Evolutionary conservation across 2,888 invertebrate genomes (phyloP), one percentile per base, ranked within the genome.

Genomic region (Lithophane leautieri): DNA sequence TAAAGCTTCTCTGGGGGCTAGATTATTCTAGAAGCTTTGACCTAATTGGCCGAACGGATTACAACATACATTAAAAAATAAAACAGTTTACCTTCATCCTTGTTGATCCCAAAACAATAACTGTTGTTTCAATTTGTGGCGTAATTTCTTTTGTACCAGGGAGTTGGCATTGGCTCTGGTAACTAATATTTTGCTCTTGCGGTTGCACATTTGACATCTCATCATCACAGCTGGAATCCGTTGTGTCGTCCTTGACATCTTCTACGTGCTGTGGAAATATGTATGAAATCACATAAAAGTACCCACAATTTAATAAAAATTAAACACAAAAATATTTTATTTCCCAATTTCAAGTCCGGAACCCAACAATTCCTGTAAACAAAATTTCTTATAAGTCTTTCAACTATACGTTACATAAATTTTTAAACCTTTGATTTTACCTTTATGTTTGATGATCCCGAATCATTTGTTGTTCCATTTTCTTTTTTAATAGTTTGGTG

Each of bases 361-460:
- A 63, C n/a, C n/a, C 40, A 63, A 11, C 0, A 25, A 25, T 42
- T 25, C 3, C 6, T 19, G 3, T n/a, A 0, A 25, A 11, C n/a
- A n/a, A 16, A 11, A 40, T 6, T 16, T 63, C 16, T 19, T 42
- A 19, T 9, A 16, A 34, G 34, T 11, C 19, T 19, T 7, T 9
- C 9, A 25, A 42, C 16, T 62, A 62, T 25, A 19, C 2, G 11
- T 2, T 2, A n/a, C n/a, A 11, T 40, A 9, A 0, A n/a, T 44
- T 44, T 34, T 44, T 12, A 67, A 67, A 34, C 22, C 7, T 25
- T 47, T 12, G 34, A 22, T 44, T 11, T 74, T 76, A 66, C 76
- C 65, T 60, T 8, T 34, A 42, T n/a, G 14, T n/a, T 50, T 14
- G 63, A 11, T 42, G 22, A 19, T 50, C 12, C 44, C 14, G 25